Conservation (phyloP, 1,140 invertebrate species). For the Diprion similis region DNA sequence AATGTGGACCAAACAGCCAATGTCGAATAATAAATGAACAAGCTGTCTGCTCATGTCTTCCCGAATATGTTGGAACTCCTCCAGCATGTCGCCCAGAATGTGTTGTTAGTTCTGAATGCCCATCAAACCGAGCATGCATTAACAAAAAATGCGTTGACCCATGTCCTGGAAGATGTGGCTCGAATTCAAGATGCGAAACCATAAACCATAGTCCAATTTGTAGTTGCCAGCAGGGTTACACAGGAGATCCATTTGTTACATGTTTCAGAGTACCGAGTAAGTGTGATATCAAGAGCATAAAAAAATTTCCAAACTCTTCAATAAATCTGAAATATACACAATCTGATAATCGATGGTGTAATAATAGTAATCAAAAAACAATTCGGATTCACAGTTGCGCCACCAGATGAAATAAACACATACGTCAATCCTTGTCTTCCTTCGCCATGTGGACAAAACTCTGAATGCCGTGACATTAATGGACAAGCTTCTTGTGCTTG, state of each 20-base stretch:
- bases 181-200: constrained; percentile 69
- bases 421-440: constrained; percentile 63
- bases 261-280: constrained; percentile 67
- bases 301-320: constrained; percentile 7
- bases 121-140: constrained; percentile 69
- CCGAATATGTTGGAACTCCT: constrained; percentile 59
- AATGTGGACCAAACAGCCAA: constrained; percentile 62
- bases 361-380: neutral
- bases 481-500: constrained; percentile 72
- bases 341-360: neutral
- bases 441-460: constrained; percentile 74
- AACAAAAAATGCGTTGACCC: constrained; percentile 78
- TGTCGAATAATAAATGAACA: constrained; percentile 53
- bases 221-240: constrained; percentile 72
- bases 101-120: constrained; percentile 73
- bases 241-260: constrained; percentile 76
- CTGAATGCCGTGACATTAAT: constrained; percentile 68
- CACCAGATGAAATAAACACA: constrained; percentile 40
- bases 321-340: no score
- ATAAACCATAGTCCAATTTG: constrained; percentile 80
- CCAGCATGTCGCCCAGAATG: constrained; percentile 63
- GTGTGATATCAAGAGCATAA: constrained; percentile 38
- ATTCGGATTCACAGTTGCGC: neutral
- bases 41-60: constrained; percentile 56
- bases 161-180: constrained; percentile 73